Evolutionary conservation across 1,140 invertebrate genomes (phyloP), one percentile per base, ranked within the genome.

Genomic region (Cydia amplana): DNA sequence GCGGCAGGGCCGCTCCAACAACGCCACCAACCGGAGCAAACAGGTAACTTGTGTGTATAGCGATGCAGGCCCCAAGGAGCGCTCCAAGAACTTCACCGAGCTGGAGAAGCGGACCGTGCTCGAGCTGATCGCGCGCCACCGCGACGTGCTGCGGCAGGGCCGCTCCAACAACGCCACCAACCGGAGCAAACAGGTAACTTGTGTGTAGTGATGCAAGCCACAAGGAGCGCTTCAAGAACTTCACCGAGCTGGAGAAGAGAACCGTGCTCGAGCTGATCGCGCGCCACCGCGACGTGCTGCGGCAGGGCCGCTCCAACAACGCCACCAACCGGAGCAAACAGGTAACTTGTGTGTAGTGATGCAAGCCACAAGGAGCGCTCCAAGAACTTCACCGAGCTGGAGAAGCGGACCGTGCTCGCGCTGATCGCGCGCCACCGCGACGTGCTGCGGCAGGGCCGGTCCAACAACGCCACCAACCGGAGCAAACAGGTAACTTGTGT

Each of bases 81-180:
- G 93, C 67, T 91, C 88, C 25, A 93, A 93, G 85, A 93, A 93
- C 85, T 93, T 93, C 87, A 93, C 32, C 32, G 32, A 32, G 5
- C 32, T 32, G 32, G 32, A 12, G 80, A 80, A n/a, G n/a, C n/a
- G 88, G 32, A 93, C 93, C 23, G 91, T 93, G 25, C 85, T 93
- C 25, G 93, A 93, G 86, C 87, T 93, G 80, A 93, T 93, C 63
- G 90, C 87, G 73, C 79, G 88, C 9, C 92, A 93, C 78, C 80
- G 91, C 14, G 92, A 93, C 85, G 91, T 93, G 76, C 83, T 93
- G 74, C 83, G 91, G 16, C 91, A 93, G 85, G 93, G 93, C 4
- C 84, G 93, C 74, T 92, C 91, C 79, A 93, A 93, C 83, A 93
- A 92, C 86, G 93, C 93, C 67, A 93, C 91, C 79, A 93, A 93